Evolutionary conservation across 2,888 invertebrate species (phyloP).

Genomic region (Agapetus fuscipes): DNA sequence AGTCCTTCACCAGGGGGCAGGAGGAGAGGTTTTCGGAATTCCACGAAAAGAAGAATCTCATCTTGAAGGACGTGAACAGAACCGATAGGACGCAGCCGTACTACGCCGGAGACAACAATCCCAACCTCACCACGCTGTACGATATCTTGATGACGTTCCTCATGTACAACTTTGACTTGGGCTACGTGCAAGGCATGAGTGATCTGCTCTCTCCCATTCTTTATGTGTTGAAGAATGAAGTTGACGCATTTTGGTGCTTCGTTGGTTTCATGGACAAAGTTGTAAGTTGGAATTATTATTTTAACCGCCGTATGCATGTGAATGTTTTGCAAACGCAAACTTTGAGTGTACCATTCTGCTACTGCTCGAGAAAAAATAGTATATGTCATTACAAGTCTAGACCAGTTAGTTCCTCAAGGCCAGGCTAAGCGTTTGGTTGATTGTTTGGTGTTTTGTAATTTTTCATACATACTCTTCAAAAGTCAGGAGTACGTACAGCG

Average conservation of each 20-base stretch:
- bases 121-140: slow-evolving; percentile 72
- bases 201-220: slow-evolving; percentile 91
- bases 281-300: slow-evolving; percentile 43
- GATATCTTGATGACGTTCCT: slow-evolving; percentile 97
- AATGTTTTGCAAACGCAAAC: background rate
- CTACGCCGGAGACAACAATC: slow-evolving; percentile 89
- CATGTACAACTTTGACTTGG: slow-evolving; percentile 98
- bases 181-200: slow-evolving; percentile 96
- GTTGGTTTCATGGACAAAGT: slow-evolving; percentile 95
- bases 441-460: too few species aligned
- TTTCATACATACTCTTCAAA: too few species aligned
- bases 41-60: slow-evolving; percentile 83
- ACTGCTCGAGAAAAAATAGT: too few species aligned
- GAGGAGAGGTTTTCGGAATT: slow-evolving; percentile 81
- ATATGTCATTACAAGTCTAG: too few species aligned
- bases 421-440: too few species aligned
- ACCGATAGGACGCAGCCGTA: slow-evolving; percentile 88
- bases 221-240: slow-evolving; percentile 82
- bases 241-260: slow-evolving; percentile 98
- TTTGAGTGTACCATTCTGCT: too few species aligned
- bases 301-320: background rate
- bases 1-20: slow-evolving; percentile 77
- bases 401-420: too few species aligned
- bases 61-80: slow-evolving; percentile 95
- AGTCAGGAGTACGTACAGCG: too few species aligned